Percentiles rank a stretch among this genome's conserved stretches.
These are phyloP conservation scores for Porites cylindrica DNA, from an alignment of 92 coral and sea anemone genomes.

Conservation along the genomic window DNA sequence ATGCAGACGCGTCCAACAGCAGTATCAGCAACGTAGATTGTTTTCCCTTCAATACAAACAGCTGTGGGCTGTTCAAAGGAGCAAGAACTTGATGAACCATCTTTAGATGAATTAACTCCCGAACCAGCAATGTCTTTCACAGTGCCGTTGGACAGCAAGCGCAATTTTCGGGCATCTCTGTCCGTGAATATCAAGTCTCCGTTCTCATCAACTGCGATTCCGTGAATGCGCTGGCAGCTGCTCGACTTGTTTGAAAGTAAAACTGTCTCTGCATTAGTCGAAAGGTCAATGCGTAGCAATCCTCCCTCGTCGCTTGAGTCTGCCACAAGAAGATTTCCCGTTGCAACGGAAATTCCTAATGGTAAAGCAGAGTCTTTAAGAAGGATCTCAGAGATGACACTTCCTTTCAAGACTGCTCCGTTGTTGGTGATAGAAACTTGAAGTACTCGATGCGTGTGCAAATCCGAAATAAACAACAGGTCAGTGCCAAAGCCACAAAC, in stretches of 20 bases:
- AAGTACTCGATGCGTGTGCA: slow-evolving; percentile 17
- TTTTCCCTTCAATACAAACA: slow-evolving; percentile 58
- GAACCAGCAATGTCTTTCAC: slow-evolving; percentile 60
- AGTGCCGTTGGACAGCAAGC: not conserved
- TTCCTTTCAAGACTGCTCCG: slow-evolving; percentile 60
- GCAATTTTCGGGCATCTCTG: slow-evolving; percentile 46
- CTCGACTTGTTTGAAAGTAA: slow-evolving; percentile 33
- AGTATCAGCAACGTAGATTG: slow-evolving; percentile 59
- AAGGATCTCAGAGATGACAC: slow-evolving; percentile 23
- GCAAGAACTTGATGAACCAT: slow-evolving; percentile 42
- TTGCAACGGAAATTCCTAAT: slow-evolving; percentile 44
- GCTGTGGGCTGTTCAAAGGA: slow-evolving; percentile 61
- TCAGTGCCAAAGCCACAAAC: slow-evolving; percentile 55
- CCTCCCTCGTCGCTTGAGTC: slow-evolving; percentile 64
- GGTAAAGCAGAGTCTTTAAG: slow-evolving; percentile 39
- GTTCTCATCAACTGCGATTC: slow-evolving; percentile 29
- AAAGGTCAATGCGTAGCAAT: slow-evolving; percentile 35
- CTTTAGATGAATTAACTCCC: slow-evolving; percentile 35
- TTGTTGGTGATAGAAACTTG: slow-evolving; percentile 53
- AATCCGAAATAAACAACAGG: slow-evolving; percentile 38
- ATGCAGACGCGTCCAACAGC: slow-evolving; percentile 55
- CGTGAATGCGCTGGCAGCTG: slow-evolving; percentile 46
- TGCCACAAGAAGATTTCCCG: slow-evolving; percentile 24
- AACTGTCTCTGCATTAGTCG: slow-evolving; percentile 25
- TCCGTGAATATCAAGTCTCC: slow-evolving; percentile 51